phyloP scores from a whole-genome alignment of 53 echinoderm and acorn worm genomes.

The Astropecten irregularis region DNA sequence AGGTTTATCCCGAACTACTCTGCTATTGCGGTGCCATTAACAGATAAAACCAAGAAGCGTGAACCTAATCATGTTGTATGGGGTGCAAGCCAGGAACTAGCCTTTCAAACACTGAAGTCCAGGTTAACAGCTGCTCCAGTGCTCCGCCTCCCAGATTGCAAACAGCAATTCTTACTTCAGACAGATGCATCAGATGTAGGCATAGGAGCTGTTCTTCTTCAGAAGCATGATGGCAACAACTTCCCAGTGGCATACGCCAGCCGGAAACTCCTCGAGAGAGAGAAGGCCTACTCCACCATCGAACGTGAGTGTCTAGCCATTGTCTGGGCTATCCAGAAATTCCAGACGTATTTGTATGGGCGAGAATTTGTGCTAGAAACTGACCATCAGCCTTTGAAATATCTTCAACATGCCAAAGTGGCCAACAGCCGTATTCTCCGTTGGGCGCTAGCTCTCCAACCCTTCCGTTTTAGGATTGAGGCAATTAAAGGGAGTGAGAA shows the following conservation, averaged over 20 bases:
- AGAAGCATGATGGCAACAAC: conserved; percentile 16
- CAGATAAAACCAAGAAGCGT: conserved; percentile 6
- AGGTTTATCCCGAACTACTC: conserved; percentile 47
- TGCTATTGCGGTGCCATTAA: conserved; percentile 14
- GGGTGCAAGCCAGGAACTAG: conserved; percentile 23
- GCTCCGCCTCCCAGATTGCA: conserved; percentile 9
- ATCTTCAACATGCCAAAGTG: no score
- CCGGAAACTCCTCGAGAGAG: conserved; percentile 8
- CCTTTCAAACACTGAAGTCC: conserved; percentile 26
- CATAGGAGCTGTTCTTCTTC: conserved; percentile 29
- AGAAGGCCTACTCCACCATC: conserved; percentile 29
- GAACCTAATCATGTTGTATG: conserved; percentile 25
- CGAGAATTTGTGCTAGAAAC: no score
- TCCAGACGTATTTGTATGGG: conserved; percentile 24
- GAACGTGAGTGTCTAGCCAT: conserved; percentile 34
- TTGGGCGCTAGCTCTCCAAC: conserved; percentile 22
- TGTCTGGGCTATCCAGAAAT: conserved; percentile 14
- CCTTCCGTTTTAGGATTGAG: conserved; percentile 12
- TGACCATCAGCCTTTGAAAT: conserved; percentile 34
- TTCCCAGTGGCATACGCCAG: conserved; percentile 46
- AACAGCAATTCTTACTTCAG: conserved; percentile 13
- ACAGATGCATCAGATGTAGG: conserved; percentile 32
- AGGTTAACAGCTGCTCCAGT: conserved; percentile 17
- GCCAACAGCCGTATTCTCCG: no score
- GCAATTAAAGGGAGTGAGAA: background rate